These are phyloP conservation scores for Pegoplata infirma DNA, from an alignment of 2,888 invertebrate genomes.

Conservation along the genomic window DNA sequence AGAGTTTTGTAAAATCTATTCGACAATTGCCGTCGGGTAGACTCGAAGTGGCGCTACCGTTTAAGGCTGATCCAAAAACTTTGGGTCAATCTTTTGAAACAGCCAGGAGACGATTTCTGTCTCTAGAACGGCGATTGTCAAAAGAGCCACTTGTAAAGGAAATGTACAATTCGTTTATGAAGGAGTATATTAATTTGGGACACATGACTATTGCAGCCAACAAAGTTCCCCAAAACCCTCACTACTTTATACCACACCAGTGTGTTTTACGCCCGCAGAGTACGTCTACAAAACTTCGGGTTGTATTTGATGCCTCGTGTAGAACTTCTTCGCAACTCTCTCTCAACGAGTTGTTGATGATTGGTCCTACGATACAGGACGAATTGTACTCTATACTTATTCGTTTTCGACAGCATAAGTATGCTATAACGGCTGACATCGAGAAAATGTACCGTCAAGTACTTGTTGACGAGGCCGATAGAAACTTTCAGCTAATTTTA, in stretches of 20 bases:
- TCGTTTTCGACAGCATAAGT: too few relatives aligned
- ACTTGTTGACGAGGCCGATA: too few relatives aligned
- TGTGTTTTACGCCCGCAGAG: conserved; percentile 30
- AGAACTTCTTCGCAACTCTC: conserved; percentile 19
- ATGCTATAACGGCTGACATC: too few relatives aligned
- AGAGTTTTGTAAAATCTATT: conserved; percentile 39
- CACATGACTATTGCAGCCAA: not conserved
- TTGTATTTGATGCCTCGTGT: conserved; percentile 48
- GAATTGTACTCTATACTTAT: too few relatives aligned
- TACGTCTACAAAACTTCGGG: conserved; percentile 34
- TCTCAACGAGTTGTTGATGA: conserved; percentile 34
- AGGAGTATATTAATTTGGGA: conserved; percentile 33
- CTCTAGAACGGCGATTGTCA: conserved; percentile 45
- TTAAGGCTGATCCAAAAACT: conserved; percentile 4
- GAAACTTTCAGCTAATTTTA: too few relatives aligned
- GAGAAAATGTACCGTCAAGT: too few relatives aligned
- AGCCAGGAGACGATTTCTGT: conserved; percentile 13
- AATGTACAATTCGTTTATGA: conserved; percentile 54
- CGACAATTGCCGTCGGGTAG: conserved; percentile 30
- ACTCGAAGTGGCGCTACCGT: conserved; percentile 5
- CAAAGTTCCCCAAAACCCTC: not conserved
- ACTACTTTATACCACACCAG: conserved; percentile 42
- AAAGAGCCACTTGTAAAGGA: conserved; percentile 28
- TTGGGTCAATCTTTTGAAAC: conserved; percentile 8
- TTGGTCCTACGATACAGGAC: too few relatives aligned